Conservation (phyloP, 2,113 vertebrate species). For the Ailuropoda melanoleuca region DNA sequence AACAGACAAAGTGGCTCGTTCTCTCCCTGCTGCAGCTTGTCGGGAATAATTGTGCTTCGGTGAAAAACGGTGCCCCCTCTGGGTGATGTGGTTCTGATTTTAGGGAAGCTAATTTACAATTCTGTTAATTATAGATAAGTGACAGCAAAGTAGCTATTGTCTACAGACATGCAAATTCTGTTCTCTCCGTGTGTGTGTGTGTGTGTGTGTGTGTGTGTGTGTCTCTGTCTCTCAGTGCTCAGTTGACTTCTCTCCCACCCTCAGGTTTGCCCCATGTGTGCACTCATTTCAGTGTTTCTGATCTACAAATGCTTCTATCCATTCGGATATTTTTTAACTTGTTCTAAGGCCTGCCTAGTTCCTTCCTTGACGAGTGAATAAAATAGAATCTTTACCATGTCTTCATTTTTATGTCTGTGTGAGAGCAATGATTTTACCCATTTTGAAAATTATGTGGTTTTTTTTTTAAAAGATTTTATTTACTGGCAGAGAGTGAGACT, state of each 20-base stretch:
- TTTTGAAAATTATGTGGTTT: not conserved
- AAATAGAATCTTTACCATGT: not conserved
- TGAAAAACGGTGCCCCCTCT: not conserved
- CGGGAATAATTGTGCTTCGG: not conserved
- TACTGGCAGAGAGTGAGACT: not conserved
- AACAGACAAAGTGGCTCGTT: not conserved
- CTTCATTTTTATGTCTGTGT: not conserved
- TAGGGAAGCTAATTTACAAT: not conserved
- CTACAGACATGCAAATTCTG: not conserved
- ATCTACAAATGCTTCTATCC: not conserved
- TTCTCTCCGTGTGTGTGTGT: too few relatives aligned
- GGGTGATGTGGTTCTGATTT: not conserved
- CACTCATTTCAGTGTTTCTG: not conserved
- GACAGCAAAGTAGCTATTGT: not conserved
- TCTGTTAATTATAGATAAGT: not conserved
- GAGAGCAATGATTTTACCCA: not conserved
- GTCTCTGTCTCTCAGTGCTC: accelerated
- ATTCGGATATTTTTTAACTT: not conserved
- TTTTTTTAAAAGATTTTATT: not conserved
- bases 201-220: too few relatives aligned
- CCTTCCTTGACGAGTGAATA: not conserved
- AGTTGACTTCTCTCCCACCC: not conserved
- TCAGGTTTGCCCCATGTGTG: not conserved
- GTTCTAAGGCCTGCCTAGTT: not conserved
- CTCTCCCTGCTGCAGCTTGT: not conserved